A percentile compares a stretch with the other conserved stretches of the same genome.
Conservation (phyloP, 2,113 vertebrate genomes). For the Corvus moneduloides region DNA sequence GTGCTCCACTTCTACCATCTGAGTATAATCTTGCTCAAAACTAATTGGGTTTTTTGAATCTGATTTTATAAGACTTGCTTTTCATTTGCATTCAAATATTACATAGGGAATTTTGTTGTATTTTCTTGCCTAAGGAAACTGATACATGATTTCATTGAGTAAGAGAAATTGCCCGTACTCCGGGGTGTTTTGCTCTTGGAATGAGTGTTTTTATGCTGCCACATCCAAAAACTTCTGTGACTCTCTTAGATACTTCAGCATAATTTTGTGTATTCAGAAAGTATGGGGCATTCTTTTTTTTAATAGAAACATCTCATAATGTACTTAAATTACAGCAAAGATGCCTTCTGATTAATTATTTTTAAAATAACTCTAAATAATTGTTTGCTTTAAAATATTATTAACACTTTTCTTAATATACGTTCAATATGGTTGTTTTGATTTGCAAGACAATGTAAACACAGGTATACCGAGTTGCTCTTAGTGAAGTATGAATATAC, state of each 20-base stretch:
- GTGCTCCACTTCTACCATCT: background rate
- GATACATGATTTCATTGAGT: background rate
- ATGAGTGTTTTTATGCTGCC: background rate
- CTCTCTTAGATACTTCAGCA: background rate
- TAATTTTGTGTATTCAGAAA: background rate
- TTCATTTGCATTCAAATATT: background rate
- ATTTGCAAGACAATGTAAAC: background rate
- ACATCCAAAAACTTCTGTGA: background rate
- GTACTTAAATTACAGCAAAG: background rate
- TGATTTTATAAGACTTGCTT: background rate
- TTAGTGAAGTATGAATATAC: background rate
- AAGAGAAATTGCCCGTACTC: background rate
- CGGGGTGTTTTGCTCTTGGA: rapidly evolving
- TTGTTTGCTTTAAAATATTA: background rate
- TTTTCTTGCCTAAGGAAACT: background rate
- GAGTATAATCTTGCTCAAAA: background rate
- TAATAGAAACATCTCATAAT: background rate
- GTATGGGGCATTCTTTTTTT: background rate
- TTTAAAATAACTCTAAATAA: background rate
- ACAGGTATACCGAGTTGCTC: background rate
- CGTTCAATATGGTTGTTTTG: background rate
- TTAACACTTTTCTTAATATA: background rate
- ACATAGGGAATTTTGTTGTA: background rate
- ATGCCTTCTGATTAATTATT: background rate
- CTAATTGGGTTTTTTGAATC: background rate